Conservation (phyloP, 2,888 invertebrate species). For the Tetragonisca angustula region DNA sequence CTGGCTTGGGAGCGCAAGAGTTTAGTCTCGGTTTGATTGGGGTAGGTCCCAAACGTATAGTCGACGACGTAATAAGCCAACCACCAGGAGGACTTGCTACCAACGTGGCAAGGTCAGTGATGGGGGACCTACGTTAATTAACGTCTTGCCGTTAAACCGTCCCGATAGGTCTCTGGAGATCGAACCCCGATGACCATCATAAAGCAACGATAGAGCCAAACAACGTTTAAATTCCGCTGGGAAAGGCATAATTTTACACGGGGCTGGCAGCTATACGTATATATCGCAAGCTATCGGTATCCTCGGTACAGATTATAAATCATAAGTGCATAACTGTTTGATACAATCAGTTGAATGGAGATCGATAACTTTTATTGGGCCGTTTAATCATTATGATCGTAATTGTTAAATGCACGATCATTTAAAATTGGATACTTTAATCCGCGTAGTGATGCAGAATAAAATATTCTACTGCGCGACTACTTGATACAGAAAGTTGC, state of each 20-base stretch:
- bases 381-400: neutral
- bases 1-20: slow-evolving; percentile 63
- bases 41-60: slow-evolving; percentile 75
- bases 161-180: slow-evolving; percentile 59
- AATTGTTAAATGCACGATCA: too few species aligned
- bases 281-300: slow-evolving; percentile 22
- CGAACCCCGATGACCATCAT: slow-evolving; percentile 34
- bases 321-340: slow-evolving; percentile 34
- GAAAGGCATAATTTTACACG: slow-evolving; percentile 39
- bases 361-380: slow-evolving; percentile 12
- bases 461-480: neutral
- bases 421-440: too few species aligned
- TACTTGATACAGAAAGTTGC: neutral
- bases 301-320: slow-evolving; percentile 2
- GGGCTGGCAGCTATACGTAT: neutral
- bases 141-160: slow-evolving; percentile 63
- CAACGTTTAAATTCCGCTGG: slow-evolving; percentile 31
- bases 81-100: slow-evolving; percentile 49
- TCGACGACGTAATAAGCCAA: slow-evolving; percentile 64
- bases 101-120: slow-evolving; percentile 70
- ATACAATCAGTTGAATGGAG: slow-evolving; percentile 26
- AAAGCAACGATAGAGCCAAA: slow-evolving; percentile 26
- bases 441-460: too few species aligned
- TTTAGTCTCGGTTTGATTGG: slow-evolving; percentile 76
- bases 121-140: slow-evolving; percentile 64